These are phyloP conservation scores for Myzus persicae DNA, from an alignment of 1,140 invertebrate species.

Conservation along the genomic window DNA sequence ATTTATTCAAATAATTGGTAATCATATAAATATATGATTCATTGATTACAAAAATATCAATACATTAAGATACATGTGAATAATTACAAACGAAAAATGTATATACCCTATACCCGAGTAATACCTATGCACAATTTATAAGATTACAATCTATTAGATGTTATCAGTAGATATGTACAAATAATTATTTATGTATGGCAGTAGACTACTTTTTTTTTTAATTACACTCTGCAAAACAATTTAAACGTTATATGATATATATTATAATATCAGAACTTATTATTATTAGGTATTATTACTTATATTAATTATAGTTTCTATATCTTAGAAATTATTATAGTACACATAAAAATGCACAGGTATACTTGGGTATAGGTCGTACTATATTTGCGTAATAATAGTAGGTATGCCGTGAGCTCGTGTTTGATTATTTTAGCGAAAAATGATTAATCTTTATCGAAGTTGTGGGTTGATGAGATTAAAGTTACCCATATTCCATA, in stretches of 20 bases:
- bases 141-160: not conserved
- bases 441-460: not conserved
- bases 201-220: not conserved
- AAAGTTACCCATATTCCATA: not conserved
- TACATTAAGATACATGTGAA: not conserved
- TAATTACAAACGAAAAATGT: too few relatives aligned
- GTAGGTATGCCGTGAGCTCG: not conserved
- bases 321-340: too few relatives aligned
- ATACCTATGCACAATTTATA: too few relatives aligned
- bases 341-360: too few relatives aligned
- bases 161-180: not conserved
- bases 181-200: not conserved
- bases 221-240: not conserved
- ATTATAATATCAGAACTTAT: not conserved
- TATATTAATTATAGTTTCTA: too few relatives aligned
- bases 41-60: too few relatives aligned
- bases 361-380: too few relatives aligned
- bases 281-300: too few relatives aligned
- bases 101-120: too few relatives aligned
- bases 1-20: not conserved
- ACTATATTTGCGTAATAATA: not conserved
- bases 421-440: not conserved
- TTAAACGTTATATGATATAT: not conserved
- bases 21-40: not conserved
- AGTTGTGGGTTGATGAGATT: not conserved